Conservation (phyloP, 2,888 invertebrate species). For the Heliconius hortense region DNA sequence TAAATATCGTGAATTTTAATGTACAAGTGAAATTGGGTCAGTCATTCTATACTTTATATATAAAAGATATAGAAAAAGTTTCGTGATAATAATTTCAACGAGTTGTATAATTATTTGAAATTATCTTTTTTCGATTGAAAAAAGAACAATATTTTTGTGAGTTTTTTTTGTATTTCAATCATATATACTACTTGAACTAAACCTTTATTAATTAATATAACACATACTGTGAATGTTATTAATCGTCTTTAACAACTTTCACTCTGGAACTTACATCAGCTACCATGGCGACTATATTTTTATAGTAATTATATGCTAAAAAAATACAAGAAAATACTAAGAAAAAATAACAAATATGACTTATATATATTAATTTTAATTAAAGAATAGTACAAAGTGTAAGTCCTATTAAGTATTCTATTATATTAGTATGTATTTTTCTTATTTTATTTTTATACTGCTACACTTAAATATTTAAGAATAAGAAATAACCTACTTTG, state of each 20-base stretch:
- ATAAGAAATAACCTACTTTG: no score
- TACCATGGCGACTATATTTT: neutral
- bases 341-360: neutral
- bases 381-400: no score
- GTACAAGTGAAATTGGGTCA: constrained; percentile 2
- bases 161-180: neutral
- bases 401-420: no score
- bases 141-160: neutral
- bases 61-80: constrained; percentile 1
- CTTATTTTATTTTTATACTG: no score
- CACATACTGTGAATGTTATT: neutral
- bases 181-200: neutral
- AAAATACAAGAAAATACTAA: neutral
- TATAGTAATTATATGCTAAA: neutral
- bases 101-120: neutral
- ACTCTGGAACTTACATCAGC: neutral
- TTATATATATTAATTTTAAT: neutral
- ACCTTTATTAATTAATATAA: neutral
- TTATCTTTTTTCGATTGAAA: neutral
- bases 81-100: neutral
- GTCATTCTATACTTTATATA: neutral
- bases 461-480: no score
- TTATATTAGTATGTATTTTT: no score
- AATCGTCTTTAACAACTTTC: constrained; percentile 8
- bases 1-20: neutral